Percentiles rank a stretch among this genome's conserved stretches.
Evolutionary conservation across 2,113 vertebrate species (phyloP).

Genomic region (Smithornis capensis): DNA sequence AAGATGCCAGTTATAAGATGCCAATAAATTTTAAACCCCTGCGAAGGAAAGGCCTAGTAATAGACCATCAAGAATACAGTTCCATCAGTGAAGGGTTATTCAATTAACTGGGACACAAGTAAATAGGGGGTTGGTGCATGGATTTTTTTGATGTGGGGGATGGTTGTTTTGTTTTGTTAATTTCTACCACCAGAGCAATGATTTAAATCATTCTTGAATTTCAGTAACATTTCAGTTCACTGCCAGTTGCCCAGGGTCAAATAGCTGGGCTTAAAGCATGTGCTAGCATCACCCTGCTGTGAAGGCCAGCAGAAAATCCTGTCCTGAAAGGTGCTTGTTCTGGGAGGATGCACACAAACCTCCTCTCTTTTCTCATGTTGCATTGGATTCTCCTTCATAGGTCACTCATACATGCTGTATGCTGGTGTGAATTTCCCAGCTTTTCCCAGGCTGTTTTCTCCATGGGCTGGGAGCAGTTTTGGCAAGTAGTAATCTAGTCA

Average conservation of each 20-base stretch:
- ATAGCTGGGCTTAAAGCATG: neutral
- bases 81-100: neutral
- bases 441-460: neutral
- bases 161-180: neutral
- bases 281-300: neutral
- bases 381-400: neutral
- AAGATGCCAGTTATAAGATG: neutral
- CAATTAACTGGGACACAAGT: neutral
- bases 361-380: neutral
- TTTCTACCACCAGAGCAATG: neutral
- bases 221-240: neutral
- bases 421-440: neutral
- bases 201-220: constrained; percentile 6
- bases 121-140: neutral
- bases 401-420: neutral
- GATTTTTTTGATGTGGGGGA: neutral
- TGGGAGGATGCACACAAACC: neutral
- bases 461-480: neutral
- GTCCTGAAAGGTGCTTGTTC: neutral
- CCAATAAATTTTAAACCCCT: neutral
- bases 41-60: neutral
- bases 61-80: neutral
- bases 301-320: neutral
- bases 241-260: neutral
- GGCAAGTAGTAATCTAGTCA: neutral